Percentiles rank a stretch among this genome's conserved stretches.
phyloP scores from a whole-genome alignment of 2,113 vertebrate genomes.

The Thamnaconus septentrionalis region DNA sequence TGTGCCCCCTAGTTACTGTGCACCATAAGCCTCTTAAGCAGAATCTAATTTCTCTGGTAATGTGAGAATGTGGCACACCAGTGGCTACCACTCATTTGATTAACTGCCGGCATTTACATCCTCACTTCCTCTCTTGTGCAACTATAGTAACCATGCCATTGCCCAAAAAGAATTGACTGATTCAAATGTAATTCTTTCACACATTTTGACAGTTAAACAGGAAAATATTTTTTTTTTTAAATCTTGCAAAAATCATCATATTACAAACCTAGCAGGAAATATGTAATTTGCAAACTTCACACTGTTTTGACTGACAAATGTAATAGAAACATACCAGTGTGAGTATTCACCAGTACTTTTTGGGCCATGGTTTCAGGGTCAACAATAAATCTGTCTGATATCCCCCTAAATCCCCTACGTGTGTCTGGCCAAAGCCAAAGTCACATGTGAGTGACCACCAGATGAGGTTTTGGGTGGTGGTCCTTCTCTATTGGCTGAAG shows the following conservation, averaged over 20 bases:
- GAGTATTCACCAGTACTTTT: neutral
- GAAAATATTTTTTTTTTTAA: too few relatives aligned
- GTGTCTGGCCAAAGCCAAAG: constrained; percentile 24
- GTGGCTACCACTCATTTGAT: constrained; percentile 25
- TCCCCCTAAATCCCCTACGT: constrained; percentile 52
- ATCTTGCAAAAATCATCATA: too few relatives aligned
- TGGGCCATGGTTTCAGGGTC: constrained; percentile 20
- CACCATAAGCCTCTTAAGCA: constrained; percentile 40
- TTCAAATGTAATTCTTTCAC: too few relatives aligned
- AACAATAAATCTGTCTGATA: constrained; percentile 41
- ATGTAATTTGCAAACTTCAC: too few relatives aligned
- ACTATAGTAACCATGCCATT: too few relatives aligned
- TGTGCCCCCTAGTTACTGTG: constrained; percentile 17
- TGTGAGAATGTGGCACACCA: constrained; percentile 32
- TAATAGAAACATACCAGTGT: too few relatives aligned
- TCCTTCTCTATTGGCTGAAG: constrained; percentile 31
- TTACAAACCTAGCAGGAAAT: too few relatives aligned
- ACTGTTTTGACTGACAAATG: too few relatives aligned
- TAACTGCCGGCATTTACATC: constrained; percentile 25
- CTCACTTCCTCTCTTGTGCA: too few relatives aligned
- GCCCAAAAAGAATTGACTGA: neutral
- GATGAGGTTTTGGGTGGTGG: constrained; percentile 48
- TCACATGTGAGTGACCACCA: constrained; percentile 4
- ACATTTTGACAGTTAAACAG: too few relatives aligned
- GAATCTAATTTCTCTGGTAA: constrained; percentile 38